Conservation (phyloP, 2,797 vertebrate genomes). For the Gadopsis bispinosus region DNA sequence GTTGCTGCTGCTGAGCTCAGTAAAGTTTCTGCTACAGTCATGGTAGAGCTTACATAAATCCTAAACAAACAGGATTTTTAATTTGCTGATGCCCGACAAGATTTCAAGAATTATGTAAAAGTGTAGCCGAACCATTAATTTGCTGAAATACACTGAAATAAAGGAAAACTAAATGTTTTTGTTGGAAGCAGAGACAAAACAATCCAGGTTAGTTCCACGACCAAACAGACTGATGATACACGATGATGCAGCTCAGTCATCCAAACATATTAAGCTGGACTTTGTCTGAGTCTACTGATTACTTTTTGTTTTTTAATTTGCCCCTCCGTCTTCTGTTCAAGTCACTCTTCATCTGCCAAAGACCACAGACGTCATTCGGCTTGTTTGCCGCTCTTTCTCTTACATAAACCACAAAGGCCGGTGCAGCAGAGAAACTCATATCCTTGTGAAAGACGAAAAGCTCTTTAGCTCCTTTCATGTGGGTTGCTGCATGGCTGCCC, state of each 20-base stretch:
- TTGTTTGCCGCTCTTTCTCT: conserved; percentile 48
- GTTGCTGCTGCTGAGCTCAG: conserved; percentile 38
- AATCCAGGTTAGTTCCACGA: background rate
- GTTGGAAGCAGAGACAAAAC: background rate
- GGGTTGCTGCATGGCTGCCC: conserved; percentile 19
- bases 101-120: conserved; percentile 15
- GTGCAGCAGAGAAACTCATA: conserved; percentile 28
- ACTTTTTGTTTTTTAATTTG: conserved; percentile 30
- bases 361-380: conserved; percentile 46
- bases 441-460: conserved; percentile 46
- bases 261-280: conserved; percentile 24
- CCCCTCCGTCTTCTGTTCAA: conserved; percentile 31
- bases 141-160: background rate
- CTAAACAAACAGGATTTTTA: background rate
- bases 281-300: conserved; percentile 40
- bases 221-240: background rate
- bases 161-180: background rate
- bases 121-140: background rate
- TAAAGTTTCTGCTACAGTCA: conserved; percentile 8
- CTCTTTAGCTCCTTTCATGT: conserved; percentile 43
- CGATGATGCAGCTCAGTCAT: background rate
- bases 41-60: conserved; percentile 28
- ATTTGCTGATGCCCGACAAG: conserved; percentile 3
- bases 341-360: conserved; percentile 38
- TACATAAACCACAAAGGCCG: conserved; percentile 60